A percentile compares a stretch with the other conserved stretches of the same genome.
Conservation (phyloP, 2,797 vertebrate genomes). For the Cyclura pinguis region DNA sequence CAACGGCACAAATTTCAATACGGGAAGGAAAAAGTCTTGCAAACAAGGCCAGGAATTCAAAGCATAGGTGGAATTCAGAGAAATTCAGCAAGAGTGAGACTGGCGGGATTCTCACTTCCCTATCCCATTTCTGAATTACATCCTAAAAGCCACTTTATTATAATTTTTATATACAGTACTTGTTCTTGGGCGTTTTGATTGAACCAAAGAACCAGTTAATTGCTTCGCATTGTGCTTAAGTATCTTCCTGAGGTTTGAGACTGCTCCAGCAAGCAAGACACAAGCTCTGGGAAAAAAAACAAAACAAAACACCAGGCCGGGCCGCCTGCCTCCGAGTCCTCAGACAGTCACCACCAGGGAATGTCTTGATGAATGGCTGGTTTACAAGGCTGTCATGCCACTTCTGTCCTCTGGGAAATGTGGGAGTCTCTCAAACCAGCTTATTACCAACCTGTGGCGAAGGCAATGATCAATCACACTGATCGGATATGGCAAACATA, state of each 20-base stretch:
- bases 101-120: too few species aligned
- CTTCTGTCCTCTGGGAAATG: constrained; percentile 89
- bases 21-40: too few species aligned
- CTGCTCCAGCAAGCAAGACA: constrained; percentile 31
- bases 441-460: constrained; percentile 91
- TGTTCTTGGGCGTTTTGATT: background rate
- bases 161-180: constrained; percentile 29
- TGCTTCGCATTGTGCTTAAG: constrained; percentile 23
- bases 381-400: constrained; percentile 93
- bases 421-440: constrained; percentile 84
- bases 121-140: background rate
- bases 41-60: too few species aligned
- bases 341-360: constrained; percentile 77
- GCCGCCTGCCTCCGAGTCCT: background rate
- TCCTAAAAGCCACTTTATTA: background rate
- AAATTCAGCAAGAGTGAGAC: background rate
- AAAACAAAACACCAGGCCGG: background rate
- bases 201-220: constrained; percentile 31
- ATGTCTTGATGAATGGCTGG: constrained; percentile 94
- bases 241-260: constrained; percentile 34
- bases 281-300: background rate
- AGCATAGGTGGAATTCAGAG: too few species aligned
- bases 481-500: constrained; percentile 92
- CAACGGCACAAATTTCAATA: too few species aligned
- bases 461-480: constrained; percentile 93